Evolutionary conservation across 2,113 vertebrate species (phyloP).

Genomic region (Epinephelus lanceolatus): DNA sequence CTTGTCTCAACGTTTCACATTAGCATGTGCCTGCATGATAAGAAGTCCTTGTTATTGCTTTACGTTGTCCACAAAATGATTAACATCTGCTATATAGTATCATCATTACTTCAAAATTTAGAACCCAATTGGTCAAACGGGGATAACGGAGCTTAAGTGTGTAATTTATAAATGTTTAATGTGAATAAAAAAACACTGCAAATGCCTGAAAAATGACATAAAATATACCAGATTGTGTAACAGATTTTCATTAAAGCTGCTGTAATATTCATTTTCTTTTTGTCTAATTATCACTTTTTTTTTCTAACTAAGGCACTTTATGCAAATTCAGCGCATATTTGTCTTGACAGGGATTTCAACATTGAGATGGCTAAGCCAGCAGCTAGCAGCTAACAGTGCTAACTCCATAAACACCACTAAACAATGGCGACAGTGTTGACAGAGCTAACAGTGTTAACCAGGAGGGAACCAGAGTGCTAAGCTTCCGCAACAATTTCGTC

Average conservation of each 20-base stretch:
- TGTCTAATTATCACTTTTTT: neutral
- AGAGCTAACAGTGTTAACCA: too few relatives aligned
- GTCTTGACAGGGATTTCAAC: too few relatives aligned
- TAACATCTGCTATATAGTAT: neutral
- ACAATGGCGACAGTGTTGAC: too few relatives aligned
- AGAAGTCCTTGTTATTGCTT: neutral
- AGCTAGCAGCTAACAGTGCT: too few relatives aligned
- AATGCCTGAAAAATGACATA: neutral
- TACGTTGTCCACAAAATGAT: neutral
- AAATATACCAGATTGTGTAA: neutral
- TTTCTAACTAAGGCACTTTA: too few relatives aligned
- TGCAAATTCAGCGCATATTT: too few relatives aligned
- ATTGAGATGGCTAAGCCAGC: too few relatives aligned
- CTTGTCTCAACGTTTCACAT: constrained; percentile 27
- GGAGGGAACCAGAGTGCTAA: too few relatives aligned
- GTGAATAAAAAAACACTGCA: neutral
- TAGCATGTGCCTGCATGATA: constrained; percentile 16
- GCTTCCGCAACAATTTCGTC: too few relatives aligned
- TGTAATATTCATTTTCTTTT: neutral
- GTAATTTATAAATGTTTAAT: too few relatives aligned
- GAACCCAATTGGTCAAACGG: neutral
- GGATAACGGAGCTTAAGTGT: neutral
- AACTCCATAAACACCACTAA: too few relatives aligned
- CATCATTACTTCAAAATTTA: neutral
- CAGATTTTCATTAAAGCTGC: neutral